Evolutionary conservation across 2,888 invertebrate genomes (phyloP).

Genomic region (Hipparchia sbordonii): DNA sequence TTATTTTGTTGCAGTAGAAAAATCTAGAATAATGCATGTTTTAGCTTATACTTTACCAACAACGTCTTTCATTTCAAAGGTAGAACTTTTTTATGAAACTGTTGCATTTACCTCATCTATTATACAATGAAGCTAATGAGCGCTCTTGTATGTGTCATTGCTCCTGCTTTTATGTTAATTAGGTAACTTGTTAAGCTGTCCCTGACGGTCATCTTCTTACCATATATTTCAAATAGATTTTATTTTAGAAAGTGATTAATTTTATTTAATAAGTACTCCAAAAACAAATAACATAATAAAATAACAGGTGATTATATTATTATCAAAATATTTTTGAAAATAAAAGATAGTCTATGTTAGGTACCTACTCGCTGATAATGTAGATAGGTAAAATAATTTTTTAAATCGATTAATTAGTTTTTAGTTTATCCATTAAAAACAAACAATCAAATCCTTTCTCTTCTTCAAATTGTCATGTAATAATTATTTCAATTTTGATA

Average conservation of each 20-base stretch:
- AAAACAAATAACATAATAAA: too few species aligned
- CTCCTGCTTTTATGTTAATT: constrained; percentile 19
- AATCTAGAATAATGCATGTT: not conserved
- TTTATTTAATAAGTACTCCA: too few species aligned
- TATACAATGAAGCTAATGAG: constrained; percentile 26
- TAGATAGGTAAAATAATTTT: too few species aligned
- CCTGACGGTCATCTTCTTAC: not conserved
- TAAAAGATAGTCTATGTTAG: too few species aligned
- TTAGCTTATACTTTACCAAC: not conserved
- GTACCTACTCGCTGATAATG: too few species aligned
- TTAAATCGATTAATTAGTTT: too few species aligned
- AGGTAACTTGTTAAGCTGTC: not conserved
- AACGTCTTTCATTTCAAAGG: not conserved
- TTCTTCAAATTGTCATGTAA: too few species aligned
- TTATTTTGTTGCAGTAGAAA: not conserved
- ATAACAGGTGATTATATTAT: too few species aligned
- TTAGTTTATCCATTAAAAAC: too few species aligned
- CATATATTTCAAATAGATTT: not conserved
- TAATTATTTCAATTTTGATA: too few species aligned
- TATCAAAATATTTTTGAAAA: too few species aligned
- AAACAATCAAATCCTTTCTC: too few species aligned
- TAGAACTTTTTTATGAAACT: constrained; percentile 4
- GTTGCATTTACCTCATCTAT: constrained; percentile 20
- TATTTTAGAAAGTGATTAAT: not conserved
- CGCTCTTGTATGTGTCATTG: constrained; percentile 1